These are phyloP conservation scores for Ophion costatus DNA, from an alignment of 2,888 invertebrate genomes.

Conservation along the genomic window DNA sequence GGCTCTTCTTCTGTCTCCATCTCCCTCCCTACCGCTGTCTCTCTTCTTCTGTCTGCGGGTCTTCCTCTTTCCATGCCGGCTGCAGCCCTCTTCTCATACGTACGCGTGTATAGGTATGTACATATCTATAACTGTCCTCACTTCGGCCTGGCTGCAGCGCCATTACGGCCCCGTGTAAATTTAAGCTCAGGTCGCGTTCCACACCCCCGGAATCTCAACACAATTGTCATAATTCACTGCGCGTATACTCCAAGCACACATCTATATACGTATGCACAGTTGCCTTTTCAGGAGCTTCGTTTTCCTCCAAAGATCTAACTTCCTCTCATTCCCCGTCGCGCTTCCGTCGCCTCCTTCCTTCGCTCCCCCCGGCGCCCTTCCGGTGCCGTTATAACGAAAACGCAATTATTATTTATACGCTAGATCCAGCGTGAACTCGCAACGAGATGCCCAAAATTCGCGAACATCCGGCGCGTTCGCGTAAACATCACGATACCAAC, in stretches of 20 bases:
- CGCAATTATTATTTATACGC: conserved; percentile 61
- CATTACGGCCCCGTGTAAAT: conserved; percentile 57
- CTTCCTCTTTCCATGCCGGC: conserved; percentile 55
- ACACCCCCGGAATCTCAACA: conserved; percentile 55
- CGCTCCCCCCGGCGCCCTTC: conserved; percentile 18
- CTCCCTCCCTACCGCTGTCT: conserved; percentile 44
- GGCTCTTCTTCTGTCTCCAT: conserved; percentile 33
- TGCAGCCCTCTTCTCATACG: conserved; percentile 42
- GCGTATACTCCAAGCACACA: background rate
- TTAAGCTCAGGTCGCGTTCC: conserved; percentile 60
- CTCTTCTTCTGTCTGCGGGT: conserved; percentile 16
- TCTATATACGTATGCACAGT: conserved; percentile 13
- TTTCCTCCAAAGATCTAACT: conserved; percentile 71
- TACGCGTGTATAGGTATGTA: conserved; percentile 25
- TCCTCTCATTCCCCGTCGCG: conserved; percentile 64
- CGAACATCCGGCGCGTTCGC: conserved; percentile 10
- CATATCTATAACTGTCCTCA: conserved; percentile 45
- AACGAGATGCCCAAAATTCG: conserved; percentile 29
- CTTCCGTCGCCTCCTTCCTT: conserved; percentile 2
- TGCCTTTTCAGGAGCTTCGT: conserved; percentile 68
- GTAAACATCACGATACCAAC: conserved; percentile 24
- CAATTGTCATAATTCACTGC: conserved; percentile 38
- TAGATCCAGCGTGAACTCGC: conserved; percentile 44
- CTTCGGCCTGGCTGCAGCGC: conserved; percentile 45
- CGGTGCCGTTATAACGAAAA: conserved; percentile 57